phyloP scores from a whole-genome alignment of 2,888 invertebrate genomes.

The Caenorhabditis macrosperma region DNA sequence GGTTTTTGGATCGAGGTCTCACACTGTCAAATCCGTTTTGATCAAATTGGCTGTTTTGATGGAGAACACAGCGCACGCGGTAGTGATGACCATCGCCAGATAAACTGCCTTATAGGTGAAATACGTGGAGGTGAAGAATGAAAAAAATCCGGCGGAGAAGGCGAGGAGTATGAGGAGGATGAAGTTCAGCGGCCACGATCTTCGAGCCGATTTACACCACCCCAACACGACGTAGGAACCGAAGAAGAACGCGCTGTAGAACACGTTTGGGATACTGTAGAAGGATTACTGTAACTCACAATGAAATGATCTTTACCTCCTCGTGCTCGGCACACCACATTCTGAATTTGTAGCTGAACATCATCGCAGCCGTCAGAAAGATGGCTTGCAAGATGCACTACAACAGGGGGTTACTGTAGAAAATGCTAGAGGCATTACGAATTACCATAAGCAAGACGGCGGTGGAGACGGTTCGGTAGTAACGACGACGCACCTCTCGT shows the following conservation, averaged over 20 bases:
- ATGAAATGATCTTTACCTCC: conserved; percentile 20
- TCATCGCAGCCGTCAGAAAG: conserved; percentile 23
- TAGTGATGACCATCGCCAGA: conserved; percentile 50
- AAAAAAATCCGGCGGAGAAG: conserved; percentile 51
- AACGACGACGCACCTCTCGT: conserved; percentile 20
- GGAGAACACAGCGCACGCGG: conserved; percentile 31
- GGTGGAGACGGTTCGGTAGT: conserved; percentile 15
- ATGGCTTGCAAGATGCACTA: conserved; percentile 24
- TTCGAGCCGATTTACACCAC: conserved; percentile 21
- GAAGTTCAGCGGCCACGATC: conserved; percentile 26
- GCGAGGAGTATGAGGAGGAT: conserved; percentile 31
- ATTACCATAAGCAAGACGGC: conserved; percentile 32
- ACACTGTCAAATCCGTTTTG: conserved; percentile 61
- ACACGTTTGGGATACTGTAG: not conserved
- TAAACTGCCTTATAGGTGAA: conserved; percentile 45
- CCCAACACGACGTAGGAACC: conserved; percentile 26
- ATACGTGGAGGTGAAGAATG: conserved; percentile 43
- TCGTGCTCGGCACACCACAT: conserved; percentile 27
- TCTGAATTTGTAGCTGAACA: conserved; percentile 12
- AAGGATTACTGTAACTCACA: conserved; percentile 6
- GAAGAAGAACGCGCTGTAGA: conserved; percentile 23
- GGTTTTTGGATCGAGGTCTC: not conserved
- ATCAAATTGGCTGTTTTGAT: conserved; percentile 51
- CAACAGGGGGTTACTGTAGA: no score
- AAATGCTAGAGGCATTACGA: no score